Evolutionary conservation across 2,888 invertebrate genomes (phyloP).

Genomic region (Ochropleura leucogaster): DNA sequence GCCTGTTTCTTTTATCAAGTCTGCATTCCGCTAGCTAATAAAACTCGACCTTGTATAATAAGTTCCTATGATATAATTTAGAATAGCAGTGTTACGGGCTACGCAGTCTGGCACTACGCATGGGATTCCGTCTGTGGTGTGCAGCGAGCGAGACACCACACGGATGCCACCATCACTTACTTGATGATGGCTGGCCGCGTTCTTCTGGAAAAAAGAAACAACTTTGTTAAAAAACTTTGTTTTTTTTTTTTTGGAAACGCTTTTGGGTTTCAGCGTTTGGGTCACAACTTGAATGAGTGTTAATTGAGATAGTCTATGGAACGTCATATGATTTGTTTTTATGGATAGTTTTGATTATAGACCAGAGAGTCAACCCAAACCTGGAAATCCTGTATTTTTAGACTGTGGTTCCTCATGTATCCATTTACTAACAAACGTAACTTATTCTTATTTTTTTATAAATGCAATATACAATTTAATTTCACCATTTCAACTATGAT

Average conservation of each 20-base stretch:
- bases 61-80: constrained; percentile 41
- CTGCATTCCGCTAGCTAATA: neutral
- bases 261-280: too few relatives aligned
- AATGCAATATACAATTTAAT: too few relatives aligned
- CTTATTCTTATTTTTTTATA: too few relatives aligned
- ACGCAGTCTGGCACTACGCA: constrained; percentile 25
- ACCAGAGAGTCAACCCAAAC: neutral
- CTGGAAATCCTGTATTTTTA: neutral
- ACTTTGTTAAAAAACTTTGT: constrained; percentile 3
- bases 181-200: constrained; percentile 80
- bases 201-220: constrained; percentile 71
- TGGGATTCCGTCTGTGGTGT: constrained; percentile 26
- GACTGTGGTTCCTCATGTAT: neutral
- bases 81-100: constrained; percentile 36
- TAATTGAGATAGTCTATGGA: neutral
- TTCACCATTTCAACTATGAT: too few relatives aligned
- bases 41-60: neutral
- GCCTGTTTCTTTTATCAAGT: neutral
- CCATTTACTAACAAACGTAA: neutral
- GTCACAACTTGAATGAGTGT: neutral
- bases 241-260: too few relatives aligned
- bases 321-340: neutral
- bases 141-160: constrained; percentile 43
- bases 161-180: constrained; percentile 79
- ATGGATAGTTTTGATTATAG: neutral